phyloP scores from a whole-genome alignment of 2,888 invertebrate species.

The Leucoptera coffeella region DNA sequence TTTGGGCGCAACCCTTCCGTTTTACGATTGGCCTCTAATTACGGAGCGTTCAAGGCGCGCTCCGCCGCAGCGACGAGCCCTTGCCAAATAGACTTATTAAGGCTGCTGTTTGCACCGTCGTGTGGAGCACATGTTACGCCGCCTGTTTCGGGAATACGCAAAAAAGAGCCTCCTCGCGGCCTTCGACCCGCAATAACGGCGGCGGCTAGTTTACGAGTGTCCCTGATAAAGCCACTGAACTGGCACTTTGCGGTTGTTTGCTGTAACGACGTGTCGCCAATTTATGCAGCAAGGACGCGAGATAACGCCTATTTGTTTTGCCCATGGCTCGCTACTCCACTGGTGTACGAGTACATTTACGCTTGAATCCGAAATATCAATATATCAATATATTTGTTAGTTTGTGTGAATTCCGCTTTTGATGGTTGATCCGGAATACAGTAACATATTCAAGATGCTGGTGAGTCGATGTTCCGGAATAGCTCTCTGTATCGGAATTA shows the following conservation, averaged over 20 bases:
- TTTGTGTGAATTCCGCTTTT: neutral
- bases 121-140: too few species aligned
- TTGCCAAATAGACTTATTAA: slow-evolving; percentile 46
- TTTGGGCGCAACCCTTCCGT: slow-evolving; percentile 44
- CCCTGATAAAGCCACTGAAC: slow-evolving; percentile 34
- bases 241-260: slow-evolving; percentile 33
- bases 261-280: slow-evolving; percentile 52
- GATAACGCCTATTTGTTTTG: slow-evolving; percentile 47
- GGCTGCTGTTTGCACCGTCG: slow-evolving; percentile 29
- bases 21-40: slow-evolving; percentile 53
- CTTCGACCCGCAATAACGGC: slow-evolving; percentile 35
- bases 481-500: slow-evolving; percentile 28
- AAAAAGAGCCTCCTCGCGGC: slow-evolving; percentile 5
- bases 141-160: slow-evolving; percentile 3
- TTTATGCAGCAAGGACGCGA: slow-evolving; percentile 42
- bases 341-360: neutral
- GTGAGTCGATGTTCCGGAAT: slow-evolving; percentile 23
- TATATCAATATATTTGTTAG: neutral
- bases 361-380: neutral
- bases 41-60: slow-evolving; percentile 42
- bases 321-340: slow-evolving; percentile 23
- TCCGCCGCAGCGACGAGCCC: slow-evolving; percentile 13
- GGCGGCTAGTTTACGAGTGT: slow-evolving; percentile 38
- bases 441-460: slow-evolving; percentile 43
- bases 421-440: slow-evolving; percentile 12